Percentiles rank a stretch among this genome's conserved stretches.
Conservation (phyloP, 2,113 vertebrate genomes). For the Aldabrachelys gigantea region DNA sequence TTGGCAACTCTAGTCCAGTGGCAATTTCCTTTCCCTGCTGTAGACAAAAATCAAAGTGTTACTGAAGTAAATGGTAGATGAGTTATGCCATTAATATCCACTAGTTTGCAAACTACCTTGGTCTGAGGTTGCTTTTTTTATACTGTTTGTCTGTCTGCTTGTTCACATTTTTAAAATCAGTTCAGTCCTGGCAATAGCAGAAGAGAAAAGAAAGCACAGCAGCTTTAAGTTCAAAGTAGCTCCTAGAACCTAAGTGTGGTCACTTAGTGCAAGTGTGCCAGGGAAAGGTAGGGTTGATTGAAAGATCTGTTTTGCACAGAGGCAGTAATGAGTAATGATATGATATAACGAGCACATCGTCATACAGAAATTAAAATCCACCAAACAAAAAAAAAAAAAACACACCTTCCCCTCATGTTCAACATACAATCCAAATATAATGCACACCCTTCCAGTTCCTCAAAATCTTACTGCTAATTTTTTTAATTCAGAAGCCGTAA, state of each 20-base stretch:
- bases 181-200: neutral
- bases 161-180: neutral
- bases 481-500: neutral
- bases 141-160: neutral
- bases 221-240: neutral
- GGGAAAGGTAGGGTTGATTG: neutral
- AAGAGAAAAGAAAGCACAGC: neutral
- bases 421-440: neutral
- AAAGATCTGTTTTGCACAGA: neutral
- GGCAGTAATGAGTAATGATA: neutral
- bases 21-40: neutral
- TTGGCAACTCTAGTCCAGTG: neutral
- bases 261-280: neutral
- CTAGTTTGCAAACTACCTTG: accelerated
- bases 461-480: neutral
- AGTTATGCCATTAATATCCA: neutral
- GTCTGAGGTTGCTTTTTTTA: neutral
- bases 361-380: neutral
- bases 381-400: neutral
- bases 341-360: neutral
- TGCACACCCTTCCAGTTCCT: neutral
- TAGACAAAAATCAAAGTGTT: neutral
- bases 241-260: neutral
- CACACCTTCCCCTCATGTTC: neutral
- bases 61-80: neutral